Conservation (phyloP, 2,888 invertebrate genomes). For the Habrosyne pyritoides region DNA sequence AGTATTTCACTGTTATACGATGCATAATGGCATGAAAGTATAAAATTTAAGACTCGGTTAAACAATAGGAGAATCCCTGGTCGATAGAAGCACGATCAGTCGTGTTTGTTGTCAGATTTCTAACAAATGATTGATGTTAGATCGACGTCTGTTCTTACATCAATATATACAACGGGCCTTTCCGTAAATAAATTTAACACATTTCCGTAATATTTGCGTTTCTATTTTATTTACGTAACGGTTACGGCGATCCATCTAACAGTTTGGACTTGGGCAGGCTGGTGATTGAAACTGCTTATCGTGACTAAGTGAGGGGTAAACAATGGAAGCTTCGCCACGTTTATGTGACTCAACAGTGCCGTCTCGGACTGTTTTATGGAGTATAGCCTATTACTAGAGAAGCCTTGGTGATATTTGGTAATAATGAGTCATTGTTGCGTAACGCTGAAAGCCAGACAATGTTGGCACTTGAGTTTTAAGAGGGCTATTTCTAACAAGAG, state of each 20-base stretch:
- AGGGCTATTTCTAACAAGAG: constrained; percentile 38
- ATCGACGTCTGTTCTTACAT: constrained; percentile 36
- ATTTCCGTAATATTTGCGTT: constrained; percentile 56
- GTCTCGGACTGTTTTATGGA: constrained; percentile 36
- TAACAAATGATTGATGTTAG: constrained; percentile 32
- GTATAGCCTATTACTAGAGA: constrained; percentile 26
- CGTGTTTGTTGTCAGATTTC: constrained; percentile 15
- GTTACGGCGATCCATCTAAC: constrained; percentile 34
- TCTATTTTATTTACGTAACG: constrained; percentile 59
- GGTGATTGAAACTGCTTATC: constrained; percentile 31
- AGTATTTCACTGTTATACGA: not conserved
- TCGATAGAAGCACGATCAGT: constrained; percentile 16
- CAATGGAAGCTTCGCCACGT: constrained; percentile 45
- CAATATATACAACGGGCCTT: constrained; percentile 30
- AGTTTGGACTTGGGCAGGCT: constrained; percentile 15
- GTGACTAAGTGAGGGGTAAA: constrained; percentile 54
- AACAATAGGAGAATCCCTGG: not conserved
- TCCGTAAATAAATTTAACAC: constrained; percentile 35
- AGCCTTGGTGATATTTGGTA: constrained; percentile 51
- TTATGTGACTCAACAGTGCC: constrained; percentile 51
- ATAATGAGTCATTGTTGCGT: constrained; percentile 63
- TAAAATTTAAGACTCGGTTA: not conserved
- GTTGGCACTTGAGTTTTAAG: constrained; percentile 38
- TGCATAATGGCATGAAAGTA: not conserved
- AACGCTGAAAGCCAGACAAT: constrained; percentile 46